Evolutionary conservation across 2,113 vertebrate species (phyloP), one percentile per base, ranked within the genome.

Genomic region (Callopanchax toddi): DNA sequence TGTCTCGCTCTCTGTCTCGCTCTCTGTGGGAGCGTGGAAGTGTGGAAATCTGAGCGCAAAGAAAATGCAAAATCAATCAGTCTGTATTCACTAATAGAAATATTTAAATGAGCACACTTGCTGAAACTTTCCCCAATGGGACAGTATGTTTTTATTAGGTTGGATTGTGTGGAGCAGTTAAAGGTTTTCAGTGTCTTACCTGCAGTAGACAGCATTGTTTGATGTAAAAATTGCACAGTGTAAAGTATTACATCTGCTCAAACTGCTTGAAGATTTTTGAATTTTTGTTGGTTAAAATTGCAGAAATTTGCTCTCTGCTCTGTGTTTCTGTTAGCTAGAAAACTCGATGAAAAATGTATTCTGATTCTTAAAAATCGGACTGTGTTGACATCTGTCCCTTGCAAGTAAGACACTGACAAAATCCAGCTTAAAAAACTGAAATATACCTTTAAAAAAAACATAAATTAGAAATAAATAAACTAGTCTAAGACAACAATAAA

Each of bases 1-100:
- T 40, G 17, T 65, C 62, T 11, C 52, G 18, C 3, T 87, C 90
- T 9, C 77, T 52, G 21, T 85, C 77, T 5, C 72, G 3, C 49
- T 86, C 88, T 22, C 81, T 74, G 83, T 71, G 59, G 68, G 83
- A 48, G 39, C 74, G 81, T 3, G 81, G 84, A 51, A 89, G 58
- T 1, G 85, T 84, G 60, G 89, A 71, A 39, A 91, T 60, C 92
- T 92, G 80, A 37, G 12, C 3, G 37, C 7, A 26, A 44, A 60
- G 25, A 34, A 11, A 0, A 6, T 11, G 6, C 43, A 5, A 70
- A 37, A 58, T 2, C 40, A 26, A 8, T 6, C 29, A 32, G 29
- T 9, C 10, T 32, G 29, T 9, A 32, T 32, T 32, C 29, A 32
- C n/a, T n/a, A n/a, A n/a, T n/a, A n/a, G n/a, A 50, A 46, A 52